phyloP scores from a whole-genome alignment of 2,113 vertebrate species.

The Barbus barbus region DNA sequence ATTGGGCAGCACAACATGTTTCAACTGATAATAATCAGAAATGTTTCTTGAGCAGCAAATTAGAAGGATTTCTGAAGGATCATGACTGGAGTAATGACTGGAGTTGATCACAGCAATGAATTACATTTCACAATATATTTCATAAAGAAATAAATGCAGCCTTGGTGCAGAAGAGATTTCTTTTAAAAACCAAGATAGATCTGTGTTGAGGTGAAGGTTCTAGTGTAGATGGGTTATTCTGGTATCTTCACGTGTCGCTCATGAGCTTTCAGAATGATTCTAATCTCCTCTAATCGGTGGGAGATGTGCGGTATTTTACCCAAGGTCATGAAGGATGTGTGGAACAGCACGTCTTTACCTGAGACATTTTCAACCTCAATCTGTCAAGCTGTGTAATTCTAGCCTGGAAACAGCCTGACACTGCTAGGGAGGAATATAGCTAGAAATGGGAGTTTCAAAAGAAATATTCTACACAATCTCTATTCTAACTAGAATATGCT shows the following conservation, averaged over 20 bases:
- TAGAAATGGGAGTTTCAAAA: background rate
- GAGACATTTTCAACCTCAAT: conserved; percentile 12
- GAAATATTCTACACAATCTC: background rate
- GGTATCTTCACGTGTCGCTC: background rate
- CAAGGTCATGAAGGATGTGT: background rate
- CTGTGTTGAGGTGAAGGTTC: too few species aligned
- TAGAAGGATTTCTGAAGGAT: background rate
- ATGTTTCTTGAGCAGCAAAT: too few species aligned
- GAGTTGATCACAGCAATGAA: background rate
- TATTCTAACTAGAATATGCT: background rate
- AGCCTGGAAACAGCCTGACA: background rate
- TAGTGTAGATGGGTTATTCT: too few species aligned
- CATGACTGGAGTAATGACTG: background rate
- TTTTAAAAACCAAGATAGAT: too few species aligned
- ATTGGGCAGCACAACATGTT: too few species aligned
- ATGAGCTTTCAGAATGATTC: background rate
- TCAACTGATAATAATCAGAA: too few species aligned
- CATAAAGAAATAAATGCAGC: background rate
- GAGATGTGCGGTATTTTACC: background rate
- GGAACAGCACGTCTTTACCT: background rate
- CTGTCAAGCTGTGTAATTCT: background rate
- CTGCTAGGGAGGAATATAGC: background rate
- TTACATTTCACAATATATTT: too few species aligned
- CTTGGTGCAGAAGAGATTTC: background rate
- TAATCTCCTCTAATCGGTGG: background rate